Evolutionary conservation across 1,140 invertebrate genomes (phyloP), one percentile per base, ranked within the genome.

Genomic region (Hypsibius dujardini): DNA sequence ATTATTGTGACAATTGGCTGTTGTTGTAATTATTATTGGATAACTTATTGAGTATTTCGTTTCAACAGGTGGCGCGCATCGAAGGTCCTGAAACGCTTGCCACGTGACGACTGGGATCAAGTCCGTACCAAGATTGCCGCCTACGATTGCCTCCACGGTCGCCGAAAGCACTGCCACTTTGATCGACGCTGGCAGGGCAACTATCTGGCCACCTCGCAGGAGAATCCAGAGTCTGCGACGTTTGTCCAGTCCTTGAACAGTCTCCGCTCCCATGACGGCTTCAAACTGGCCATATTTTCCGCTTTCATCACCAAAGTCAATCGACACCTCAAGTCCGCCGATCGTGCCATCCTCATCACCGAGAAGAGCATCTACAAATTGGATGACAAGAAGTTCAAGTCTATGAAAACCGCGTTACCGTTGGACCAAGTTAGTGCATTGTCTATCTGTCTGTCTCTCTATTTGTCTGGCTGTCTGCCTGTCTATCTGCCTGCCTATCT

Each of bases 281-380:
- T 90, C 76, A 84, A 84, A 72, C 72, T 77, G 78, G 80, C 85
- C 46, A 76, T 85, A 47, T 86, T 86, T 75, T 84, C 84, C 1
- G 81, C 80, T 72, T 81, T 80, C 72, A 80, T 85, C 40, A 80
- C 74, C 47, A 74, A 84, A 79, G 81, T 83, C 1, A 87, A 87
- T 78, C 84, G 84, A 69, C 87, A 87, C 79, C 91, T 92, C 79
- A 95, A 96, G 81, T 84, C 86, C 78, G 87, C 90, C 0, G 90
- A 95, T 76, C 83, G 94, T 69, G 90, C 89, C 1, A 78, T 97
- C 69, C 82, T 95, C 7, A 81, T 98, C 59, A 96, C 94, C 0
- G 92, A 95, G 75, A 83, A 85, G 2, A 84, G 83, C 46, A 86
- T 98, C 73, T 94, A 90, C 78, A 97, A 97, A 79, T 81, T 97